These are phyloP conservation scores for Cairina moschata DNA, from an alignment of 2,113 vertebrate genomes.

Conservation along the genomic window DNA sequence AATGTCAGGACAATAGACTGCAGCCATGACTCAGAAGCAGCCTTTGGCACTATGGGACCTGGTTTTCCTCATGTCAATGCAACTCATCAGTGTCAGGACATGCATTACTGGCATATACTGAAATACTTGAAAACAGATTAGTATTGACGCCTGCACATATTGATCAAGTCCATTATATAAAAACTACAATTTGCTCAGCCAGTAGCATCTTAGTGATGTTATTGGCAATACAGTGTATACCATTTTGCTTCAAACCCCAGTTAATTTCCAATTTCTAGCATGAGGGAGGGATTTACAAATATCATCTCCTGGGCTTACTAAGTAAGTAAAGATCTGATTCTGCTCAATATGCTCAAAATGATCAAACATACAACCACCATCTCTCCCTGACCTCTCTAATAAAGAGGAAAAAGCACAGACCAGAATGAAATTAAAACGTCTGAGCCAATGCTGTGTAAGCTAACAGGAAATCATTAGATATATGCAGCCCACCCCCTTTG, in stretches of 20 bases:
- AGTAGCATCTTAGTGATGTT: background rate
- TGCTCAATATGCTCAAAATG: background rate
- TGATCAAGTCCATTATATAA: background rate
- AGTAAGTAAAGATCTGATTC: background rate
- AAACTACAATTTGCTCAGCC: background rate
- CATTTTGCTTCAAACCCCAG: background rate
- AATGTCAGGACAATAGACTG: background rate
- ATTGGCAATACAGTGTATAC: background rate
- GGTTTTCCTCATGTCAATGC: background rate
- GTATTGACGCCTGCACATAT: background rate
- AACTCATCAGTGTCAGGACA: background rate
- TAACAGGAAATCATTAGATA: constrained; percentile 15
- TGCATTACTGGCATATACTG: background rate
- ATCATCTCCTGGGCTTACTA: background rate
- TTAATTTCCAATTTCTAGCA: background rate
- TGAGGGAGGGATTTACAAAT: background rate
- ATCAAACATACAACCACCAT: background rate
- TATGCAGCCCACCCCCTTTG: background rate
- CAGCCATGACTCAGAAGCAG: fast-evolving
- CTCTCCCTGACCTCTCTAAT: background rate
- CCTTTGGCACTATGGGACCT: background rate
- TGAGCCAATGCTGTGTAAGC: background rate
- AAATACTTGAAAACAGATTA: background rate
- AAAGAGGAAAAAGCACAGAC: background rate
- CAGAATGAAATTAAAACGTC: background rate